Base-by-base conservation (phyloP, 2,113 vertebrate species). In the Albula glossodonta region DNA sequence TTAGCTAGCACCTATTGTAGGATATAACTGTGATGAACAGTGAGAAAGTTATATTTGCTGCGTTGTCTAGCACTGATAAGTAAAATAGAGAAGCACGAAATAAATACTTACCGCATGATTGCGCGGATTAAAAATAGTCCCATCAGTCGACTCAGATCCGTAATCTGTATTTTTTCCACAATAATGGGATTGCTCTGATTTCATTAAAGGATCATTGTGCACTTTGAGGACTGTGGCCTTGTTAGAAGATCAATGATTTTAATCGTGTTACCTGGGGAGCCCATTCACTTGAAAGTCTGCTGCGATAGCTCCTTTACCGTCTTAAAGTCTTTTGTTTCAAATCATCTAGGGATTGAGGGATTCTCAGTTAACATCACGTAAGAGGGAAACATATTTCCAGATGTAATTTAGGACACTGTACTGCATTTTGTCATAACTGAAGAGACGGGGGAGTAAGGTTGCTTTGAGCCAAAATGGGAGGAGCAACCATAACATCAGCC, bases 181-280 rank as follows among this genome's bases (percentile, higher is more conserved):
- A 92, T 95, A 96, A 96, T 94, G 85, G 91, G 88, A 93, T 96
- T 96, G 92, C 89, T 90, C 91, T 94, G 93, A 96, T 95, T 96
- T 94, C 91, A 93, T 96, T 96, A 94, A 94, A 93, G 89, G 92
- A 89, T 89, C 90, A 90, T 96, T 96, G 95, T 91, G 91, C 94
- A 96, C 93, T 94, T 94, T 94, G 89, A 93, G 93, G 92, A 93
- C 91, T 91, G 86, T 50, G 92, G 94, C 94, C 93, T 94, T 94
- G 93, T 92, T 56, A 74, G 41, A 82, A 94, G 91, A 96, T 96
- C 96, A 94, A 94, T 95, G 91, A 94, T 60, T 96, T 94, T 94
- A 94, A 95, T 95, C 93, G 94, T 79, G 88, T 93, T 95, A 96
- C 92, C 91, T 60, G 77, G 89, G 92, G 92, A 90, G 85, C 92